Evolutionary conservation across 2,888 invertebrate genomes (phyloP), one percentile per base, ranked within the genome.

Genomic region (Timema podura): DNA sequence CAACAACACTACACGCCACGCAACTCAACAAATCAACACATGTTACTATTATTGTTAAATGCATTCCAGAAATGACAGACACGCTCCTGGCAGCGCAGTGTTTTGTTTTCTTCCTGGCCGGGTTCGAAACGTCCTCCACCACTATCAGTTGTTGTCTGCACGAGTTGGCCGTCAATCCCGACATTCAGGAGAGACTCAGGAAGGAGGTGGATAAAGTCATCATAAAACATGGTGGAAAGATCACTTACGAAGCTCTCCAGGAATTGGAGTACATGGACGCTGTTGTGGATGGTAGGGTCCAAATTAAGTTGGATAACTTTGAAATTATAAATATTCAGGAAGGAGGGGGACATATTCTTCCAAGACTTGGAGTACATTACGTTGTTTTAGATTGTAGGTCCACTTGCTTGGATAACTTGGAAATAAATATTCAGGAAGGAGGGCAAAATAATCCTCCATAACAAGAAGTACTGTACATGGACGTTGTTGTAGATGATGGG

Each of bases 121-220:
- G 73, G 5, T 71, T 68, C 47, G 73, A 73, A 65, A 73, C 73
- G 0, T 68, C 73, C 1, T 68, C 71, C 13, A 61, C 67, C 5
- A 47, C 70, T 10, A 57, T 73, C 45, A 47, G 30, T 5, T 70
- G 67, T 45, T 46, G 61, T n/a, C 59, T 71, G 30, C 70, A 70
- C 64, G 73, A 73, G 51, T 49, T 73, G 64, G 54, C 71, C 8
- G 51, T 74, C 2, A 74, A 78, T 70, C 75, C 44, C 15, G 70
- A 71, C 45, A 68, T 70, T 15, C 70, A 70, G 48, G 48, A 65
- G 6, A 45, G 44, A 9, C 66, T 66, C 5, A 16, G 47, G 2
- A 47, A 44, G 6, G 61, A 70, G 15, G 65, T 66, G 47, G 65
- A 45, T 13, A 10, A 30, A 11, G 66, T 59, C 15, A 54, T 69